Percentiles rank a stretch among this genome's conserved stretches.
Conservation (phyloP, 2,113 vertebrate species). For the Mobula birostris region DNA sequence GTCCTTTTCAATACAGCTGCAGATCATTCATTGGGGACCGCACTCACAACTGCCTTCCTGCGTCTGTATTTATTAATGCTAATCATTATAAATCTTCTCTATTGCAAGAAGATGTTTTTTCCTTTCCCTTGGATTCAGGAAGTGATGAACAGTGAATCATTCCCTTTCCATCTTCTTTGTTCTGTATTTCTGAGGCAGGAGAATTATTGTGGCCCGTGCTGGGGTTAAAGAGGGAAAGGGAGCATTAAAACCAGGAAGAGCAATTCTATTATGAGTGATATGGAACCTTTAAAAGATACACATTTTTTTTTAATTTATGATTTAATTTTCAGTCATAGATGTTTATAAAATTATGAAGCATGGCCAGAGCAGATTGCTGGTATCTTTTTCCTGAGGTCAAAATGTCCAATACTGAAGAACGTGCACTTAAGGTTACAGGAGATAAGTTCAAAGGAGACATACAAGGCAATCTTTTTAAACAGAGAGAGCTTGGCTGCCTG, state of each 20-base stretch:
- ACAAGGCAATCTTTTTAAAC: no score
- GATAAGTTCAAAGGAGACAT: no score
- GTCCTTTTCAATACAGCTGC: constrained; percentile 12
- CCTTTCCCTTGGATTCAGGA: not conserved
- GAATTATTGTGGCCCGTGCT: not conserved
- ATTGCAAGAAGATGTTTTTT: not conserved
- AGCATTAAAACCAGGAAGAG: not conserved
- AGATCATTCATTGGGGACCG: not conserved
- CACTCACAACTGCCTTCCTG: not conserved
- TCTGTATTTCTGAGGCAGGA: not conserved
- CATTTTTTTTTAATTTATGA: not conserved
- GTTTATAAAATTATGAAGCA: no score
- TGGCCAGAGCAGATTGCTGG: no score
- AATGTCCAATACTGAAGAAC: no score
- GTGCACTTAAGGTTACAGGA: no score
- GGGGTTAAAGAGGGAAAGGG: not conserved
- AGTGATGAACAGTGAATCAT: not conserved
- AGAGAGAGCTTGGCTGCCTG: no score
- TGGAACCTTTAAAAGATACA: not conserved
- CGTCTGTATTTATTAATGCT: not conserved
- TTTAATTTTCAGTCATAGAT: not conserved
- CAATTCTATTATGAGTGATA: not conserved
- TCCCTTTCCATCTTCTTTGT: not conserved
- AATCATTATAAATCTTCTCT: constrained; percentile 22
- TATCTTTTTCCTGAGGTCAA: no score